Evolutionary conservation across 2,888 invertebrate genomes (phyloP).

Genomic region (Mesorhabditis sp.): DNA sequence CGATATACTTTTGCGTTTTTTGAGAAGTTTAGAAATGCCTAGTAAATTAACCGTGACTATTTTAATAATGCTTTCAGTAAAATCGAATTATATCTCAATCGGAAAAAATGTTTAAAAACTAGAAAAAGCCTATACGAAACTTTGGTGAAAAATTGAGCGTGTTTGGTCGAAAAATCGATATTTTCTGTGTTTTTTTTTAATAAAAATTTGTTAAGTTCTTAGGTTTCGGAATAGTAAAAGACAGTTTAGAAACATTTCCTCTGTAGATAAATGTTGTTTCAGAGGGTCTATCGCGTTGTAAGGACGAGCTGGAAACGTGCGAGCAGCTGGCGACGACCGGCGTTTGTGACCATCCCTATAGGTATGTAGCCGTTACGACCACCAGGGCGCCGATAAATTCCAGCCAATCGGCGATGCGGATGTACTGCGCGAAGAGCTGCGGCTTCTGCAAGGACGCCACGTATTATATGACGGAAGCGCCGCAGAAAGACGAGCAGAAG

Average conservation of each 20-base stretch:
- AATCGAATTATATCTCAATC: too few relatives aligned
- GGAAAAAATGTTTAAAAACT: too few relatives aligned
- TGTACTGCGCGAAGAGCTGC: constrained; percentile 44
- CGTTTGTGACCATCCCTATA: constrained; percentile 39
- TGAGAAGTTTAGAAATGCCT: not conserved
- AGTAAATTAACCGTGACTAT: too few relatives aligned
- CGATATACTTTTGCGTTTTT: too few relatives aligned
- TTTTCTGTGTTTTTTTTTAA: too few relatives aligned
- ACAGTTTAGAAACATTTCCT: too few relatives aligned
- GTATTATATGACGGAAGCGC: constrained; percentile 23
- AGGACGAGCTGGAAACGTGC: constrained; percentile 43
- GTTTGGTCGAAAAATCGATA: too few relatives aligned
- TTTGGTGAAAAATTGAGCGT: too few relatives aligned
- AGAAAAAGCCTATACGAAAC: too few relatives aligned
- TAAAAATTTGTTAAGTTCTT: too few relatives aligned
- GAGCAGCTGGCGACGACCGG: constrained; percentile 37
- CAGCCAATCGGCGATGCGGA: constrained; percentile 32
- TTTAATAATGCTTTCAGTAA: too few relatives aligned
- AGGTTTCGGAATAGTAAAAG: too few relatives aligned
- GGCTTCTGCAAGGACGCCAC: constrained; percentile 42
- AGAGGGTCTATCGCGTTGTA: constrained; percentile 29
- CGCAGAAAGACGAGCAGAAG: not conserved
- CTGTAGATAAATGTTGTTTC: not conserved
- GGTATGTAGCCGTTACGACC: constrained; percentile 10
- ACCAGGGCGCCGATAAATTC: constrained; percentile 4